Base-by-base conservation (phyloP, 2,888 invertebrate species). In the Ichneumon xanthorius region DNA sequence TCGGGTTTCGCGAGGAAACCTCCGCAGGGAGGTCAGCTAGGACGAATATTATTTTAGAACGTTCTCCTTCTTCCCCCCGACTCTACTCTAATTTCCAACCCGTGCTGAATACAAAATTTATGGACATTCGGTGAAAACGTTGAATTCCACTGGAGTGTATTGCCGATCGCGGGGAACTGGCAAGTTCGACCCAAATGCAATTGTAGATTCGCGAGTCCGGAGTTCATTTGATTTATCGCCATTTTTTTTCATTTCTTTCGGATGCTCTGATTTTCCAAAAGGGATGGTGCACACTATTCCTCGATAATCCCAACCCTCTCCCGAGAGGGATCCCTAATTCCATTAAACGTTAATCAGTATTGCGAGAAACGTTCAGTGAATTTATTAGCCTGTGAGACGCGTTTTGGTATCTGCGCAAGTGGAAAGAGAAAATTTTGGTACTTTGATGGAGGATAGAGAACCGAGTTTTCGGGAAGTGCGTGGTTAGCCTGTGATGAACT, bases 11-110 rank as follows among this genome's bases (percentile, higher is more conserved):
- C 26, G 58, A 58, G 70, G 37, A 55, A 55, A 45, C 40, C 82
- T 79, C 79, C 85, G 45, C 22, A 45, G 80, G 72, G 82, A 76
- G 79, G 82, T 82, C 63, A 70, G 71, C 82, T 19, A 67, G 58
- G 75, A 80, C 68, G 82, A 82, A 85, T 85, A 85, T 85, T 82
- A 85, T 85, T 85, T 85, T 76, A 80, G 82, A 82, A 58, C 79
- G 76, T 76, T 80, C 78, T 78, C 70, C 16, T 63, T 50, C 80
- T 22, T 30, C 73, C 37, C 67, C 45, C 45, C 14, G 45, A 87
- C 85, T 87, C 87, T 88, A 89, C 88, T 87, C 81, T 78, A 85
- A 82, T 85, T 85, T 80, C 65, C 79, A 85, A 50, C 55, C 70
- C 65, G 68, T 40, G 22, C 40, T 76, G 79, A 85, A 82, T 71